A percentile compares a stretch with the other conserved stretches of the same genome.
Conservation (phyloP, 2,797 vertebrate genomes). For the Gouania willdenowi region DNA sequence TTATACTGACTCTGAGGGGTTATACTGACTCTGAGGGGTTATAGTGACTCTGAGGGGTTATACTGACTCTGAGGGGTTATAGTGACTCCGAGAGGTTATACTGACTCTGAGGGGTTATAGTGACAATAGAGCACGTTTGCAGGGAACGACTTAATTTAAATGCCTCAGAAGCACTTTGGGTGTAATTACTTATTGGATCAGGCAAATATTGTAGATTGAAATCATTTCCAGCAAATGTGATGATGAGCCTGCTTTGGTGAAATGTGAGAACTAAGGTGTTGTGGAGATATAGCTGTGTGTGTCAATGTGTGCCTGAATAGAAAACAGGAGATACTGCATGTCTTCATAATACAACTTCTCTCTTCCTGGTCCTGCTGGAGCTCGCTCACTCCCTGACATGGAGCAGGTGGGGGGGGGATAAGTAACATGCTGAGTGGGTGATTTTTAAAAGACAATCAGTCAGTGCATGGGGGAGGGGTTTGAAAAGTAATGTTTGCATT, state of each 20-base stretch:
- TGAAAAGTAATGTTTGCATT: too few relatives aligned
- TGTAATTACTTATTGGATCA: slow-evolving; percentile 38
- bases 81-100: too few relatives aligned
- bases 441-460: slow-evolving; percentile 52
- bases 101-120: too few relatives aligned
- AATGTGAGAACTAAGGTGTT: slow-evolving; percentile 39
- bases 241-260: slow-evolving; percentile 47
- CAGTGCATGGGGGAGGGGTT: slow-evolving; percentile 28
- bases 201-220: slow-evolving; percentile 35
- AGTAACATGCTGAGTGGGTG: slow-evolving; percentile 58
- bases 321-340: slow-evolving; percentile 60
- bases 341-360: slow-evolving; percentile 64
- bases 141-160: slow-evolving; percentile 34
- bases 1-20: too few relatives aligned
- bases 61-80: too few relatives aligned
- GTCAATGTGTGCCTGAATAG: slow-evolving; percentile 44
- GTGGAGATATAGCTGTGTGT: slow-evolving; percentile 49
- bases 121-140: slow-evolving; percentile 26
- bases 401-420: slow-evolving; percentile 60
- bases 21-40: too few relatives aligned
- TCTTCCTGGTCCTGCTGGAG: slow-evolving; percentile 18
- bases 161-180: slow-evolving; percentile 37
- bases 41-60: too few relatives aligned
- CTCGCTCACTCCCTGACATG: slow-evolving; percentile 32
- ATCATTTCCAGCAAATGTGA: slow-evolving; percentile 64